These are phyloP conservation scores for Linurgus olivaceus DNA, from an alignment of 2,797 vertebrate species.

Conservation along the genomic window DNA sequence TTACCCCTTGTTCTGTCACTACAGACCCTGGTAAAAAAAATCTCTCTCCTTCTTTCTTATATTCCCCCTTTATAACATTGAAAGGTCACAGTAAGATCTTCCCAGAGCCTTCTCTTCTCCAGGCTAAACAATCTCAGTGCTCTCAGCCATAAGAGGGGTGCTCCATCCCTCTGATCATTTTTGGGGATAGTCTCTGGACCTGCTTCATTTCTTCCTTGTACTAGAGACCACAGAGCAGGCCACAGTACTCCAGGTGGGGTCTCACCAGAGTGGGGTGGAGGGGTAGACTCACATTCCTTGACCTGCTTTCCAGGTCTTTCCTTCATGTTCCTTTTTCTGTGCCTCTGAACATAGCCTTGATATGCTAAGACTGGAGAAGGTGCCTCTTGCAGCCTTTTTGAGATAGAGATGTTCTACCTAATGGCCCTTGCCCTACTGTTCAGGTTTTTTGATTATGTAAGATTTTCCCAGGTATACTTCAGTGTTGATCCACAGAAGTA, in stretches of 20 bases:
- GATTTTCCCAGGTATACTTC: background rate
- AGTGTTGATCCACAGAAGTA: background rate
- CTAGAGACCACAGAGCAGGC: background rate
- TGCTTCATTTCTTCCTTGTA: background rate
- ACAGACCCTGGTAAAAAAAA: background rate
- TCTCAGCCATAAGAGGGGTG: background rate
- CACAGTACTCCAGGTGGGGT: background rate
- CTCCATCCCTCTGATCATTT: background rate
- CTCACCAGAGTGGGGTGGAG: background rate
- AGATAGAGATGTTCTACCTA: background rate
- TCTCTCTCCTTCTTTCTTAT: background rate
- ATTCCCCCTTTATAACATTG: background rate
- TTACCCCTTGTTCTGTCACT: background rate
- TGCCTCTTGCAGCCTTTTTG: background rate
- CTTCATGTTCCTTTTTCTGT: background rate
- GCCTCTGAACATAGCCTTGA: background rate
- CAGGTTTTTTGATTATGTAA: background rate
- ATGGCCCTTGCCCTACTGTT: background rate
- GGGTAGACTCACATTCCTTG: background rate
- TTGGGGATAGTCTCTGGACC: too few species aligned
- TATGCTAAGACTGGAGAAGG: background rate
- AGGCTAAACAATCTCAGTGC: background rate
- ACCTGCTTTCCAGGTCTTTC: background rate
- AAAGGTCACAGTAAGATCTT: background rate
- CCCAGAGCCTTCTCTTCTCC: background rate